phyloP scores from a whole-genome alignment of 1,140 invertebrate species.

The Procambarus clarkii region DNA sequence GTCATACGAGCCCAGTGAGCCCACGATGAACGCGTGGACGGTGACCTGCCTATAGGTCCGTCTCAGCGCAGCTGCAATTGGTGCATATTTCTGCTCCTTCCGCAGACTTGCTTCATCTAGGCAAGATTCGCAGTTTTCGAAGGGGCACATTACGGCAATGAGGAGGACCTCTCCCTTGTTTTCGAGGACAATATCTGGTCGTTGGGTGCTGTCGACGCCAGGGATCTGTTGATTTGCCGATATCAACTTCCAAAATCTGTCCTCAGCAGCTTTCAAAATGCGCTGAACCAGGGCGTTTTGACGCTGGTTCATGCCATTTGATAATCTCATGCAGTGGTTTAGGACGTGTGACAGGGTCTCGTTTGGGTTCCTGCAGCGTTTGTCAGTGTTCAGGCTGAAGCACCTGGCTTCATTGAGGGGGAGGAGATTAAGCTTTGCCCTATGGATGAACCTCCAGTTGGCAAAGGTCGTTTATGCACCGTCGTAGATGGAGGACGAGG shows the following conservation, averaged over 20 bases:
- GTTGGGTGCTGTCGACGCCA: neutral
- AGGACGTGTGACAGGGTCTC: neutral
- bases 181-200: conserved; percentile 13
- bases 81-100: neutral
- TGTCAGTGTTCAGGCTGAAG: too few species aligned
- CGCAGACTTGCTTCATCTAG: neutral
- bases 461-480: too few species aligned
- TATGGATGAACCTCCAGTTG: too few species aligned
- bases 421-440: too few species aligned
- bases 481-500: too few species aligned
- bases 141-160: neutral
- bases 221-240: conserved; percentile 6
- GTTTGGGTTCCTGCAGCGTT: too few species aligned
- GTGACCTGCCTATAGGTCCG: too few species aligned
- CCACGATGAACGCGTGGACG: too few species aligned
- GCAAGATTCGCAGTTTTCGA: neutral
- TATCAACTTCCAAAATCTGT: neutral
- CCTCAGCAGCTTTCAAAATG: neutral
- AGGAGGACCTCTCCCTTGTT: neutral
- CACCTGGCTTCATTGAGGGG: too few species aligned
- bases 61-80: neutral
- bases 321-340: conserved; percentile 33
- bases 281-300: conserved; percentile 16
- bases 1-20: too few species aligned
- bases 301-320: conserved; percentile 4